A percentile compares a stretch with the other conserved stretches of the same genome.
phyloP scores from a whole-genome alignment of 2,113 vertebrate genomes.

The Meles meles region DNA sequence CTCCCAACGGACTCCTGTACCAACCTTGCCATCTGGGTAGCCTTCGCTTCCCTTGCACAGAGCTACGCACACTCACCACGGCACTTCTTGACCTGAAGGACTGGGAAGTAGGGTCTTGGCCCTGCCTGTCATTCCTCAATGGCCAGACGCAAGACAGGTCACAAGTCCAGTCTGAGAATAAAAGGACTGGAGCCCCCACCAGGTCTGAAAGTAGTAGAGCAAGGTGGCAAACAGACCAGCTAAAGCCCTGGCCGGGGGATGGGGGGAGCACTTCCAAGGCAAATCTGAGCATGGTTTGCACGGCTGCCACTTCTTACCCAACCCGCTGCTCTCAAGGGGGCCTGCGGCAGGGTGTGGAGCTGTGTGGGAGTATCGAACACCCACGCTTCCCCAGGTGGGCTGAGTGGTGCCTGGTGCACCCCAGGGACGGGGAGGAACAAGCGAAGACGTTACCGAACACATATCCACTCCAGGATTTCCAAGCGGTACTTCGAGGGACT shows the following conservation, averaged over 20 bases:
- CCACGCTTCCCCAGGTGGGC: neutral
- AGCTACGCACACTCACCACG: neutral
- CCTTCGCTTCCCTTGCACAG: neutral
- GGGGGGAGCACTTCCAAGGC: neutral
- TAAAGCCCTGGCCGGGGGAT: neutral
- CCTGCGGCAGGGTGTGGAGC: neutral
- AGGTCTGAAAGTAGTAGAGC: neutral
- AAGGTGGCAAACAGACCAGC: neutral
- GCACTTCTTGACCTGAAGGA: neutral
- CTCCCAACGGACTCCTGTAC: neutral
- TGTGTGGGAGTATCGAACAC: neutral
- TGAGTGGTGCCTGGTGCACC: neutral
- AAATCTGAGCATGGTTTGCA: neutral
- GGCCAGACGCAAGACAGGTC: neutral
- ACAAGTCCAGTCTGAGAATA: neutral
- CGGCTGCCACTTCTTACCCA: neutral
- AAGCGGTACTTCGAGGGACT: conserved; percentile 85
- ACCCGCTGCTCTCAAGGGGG: neutral
- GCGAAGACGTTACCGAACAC: conserved; percentile 77
- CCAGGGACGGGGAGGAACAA: neutral
- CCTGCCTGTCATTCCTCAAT: neutral
- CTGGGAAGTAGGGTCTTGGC: neutral
- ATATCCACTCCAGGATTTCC: conserved; percentile 90
- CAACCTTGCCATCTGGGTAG: neutral
- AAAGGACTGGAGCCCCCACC: neutral